Conservation (phyloP, 30 jellyfish, hydroid and myxozoan genomes). For the Cassiopea andromeda region DNA sequence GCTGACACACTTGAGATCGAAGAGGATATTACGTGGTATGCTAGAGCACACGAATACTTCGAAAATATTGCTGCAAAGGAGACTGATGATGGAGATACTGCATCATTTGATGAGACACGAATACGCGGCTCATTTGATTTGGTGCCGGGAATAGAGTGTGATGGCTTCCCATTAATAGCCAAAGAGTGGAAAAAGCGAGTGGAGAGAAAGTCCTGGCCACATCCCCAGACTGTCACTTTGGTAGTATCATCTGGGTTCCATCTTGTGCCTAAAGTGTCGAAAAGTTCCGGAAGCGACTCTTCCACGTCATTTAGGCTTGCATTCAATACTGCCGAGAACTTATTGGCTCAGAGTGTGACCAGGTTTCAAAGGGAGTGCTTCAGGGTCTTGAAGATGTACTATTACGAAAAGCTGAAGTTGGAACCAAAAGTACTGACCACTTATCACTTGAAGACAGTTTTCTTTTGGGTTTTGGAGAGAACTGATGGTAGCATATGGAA, state of each 20-base stretch:
- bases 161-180: constrained; percentile 48
- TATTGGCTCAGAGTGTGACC: constrained; percentile 27
- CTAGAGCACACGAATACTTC: constrained; percentile 2
- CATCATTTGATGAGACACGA: not conserved
- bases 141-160: constrained; percentile 56
- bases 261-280: constrained; percentile 47
- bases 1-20: not conserved
- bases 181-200: constrained; percentile 35
- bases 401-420: constrained; percentile 41
- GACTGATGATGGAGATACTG: not conserved
- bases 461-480: constrained; percentile 48
- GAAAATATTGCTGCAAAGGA: not conserved
- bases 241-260: constrained; percentile 56
- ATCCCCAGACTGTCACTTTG: constrained; percentile 6
- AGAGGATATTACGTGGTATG: not conserved
- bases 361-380: constrained; percentile 38
- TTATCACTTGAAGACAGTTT: constrained; percentile 50
- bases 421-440: constrained; percentile 50
- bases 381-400: constrained; percentile 53
- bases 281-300: constrained; percentile 4
- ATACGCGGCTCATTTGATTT: constrained; percentile 38
- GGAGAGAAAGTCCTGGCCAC: constrained; percentile 50
- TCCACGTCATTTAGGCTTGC: constrained; percentile 44
- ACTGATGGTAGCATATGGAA: constrained; percentile 16
- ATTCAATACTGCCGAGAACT: constrained; percentile 43